Evolutionary conservation across 2,888 invertebrate genomes (phyloP).

Genomic region (Peribatodes rhomboidaria): DNA sequence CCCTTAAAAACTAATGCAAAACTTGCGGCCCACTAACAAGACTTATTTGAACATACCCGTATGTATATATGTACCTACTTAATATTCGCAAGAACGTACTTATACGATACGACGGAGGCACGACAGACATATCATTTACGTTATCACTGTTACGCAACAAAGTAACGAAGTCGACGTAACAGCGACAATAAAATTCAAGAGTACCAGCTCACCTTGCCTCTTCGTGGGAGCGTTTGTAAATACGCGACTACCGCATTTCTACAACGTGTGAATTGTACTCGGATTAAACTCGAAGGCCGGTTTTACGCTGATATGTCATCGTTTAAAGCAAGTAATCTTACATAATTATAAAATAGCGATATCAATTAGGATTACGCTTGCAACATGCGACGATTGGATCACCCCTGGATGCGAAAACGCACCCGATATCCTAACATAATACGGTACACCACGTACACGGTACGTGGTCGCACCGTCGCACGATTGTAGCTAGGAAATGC

Average conservation of each 20-base stretch:
- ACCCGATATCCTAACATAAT: too few species aligned
- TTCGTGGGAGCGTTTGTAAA: constrained; percentile 81
- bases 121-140: constrained; percentile 27
- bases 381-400: neutral
- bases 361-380: neutral
- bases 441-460: too few species aligned
- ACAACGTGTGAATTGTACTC: constrained; percentile 53
- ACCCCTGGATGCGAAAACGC: neutral
- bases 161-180: constrained; percentile 53
- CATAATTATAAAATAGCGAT: neutral
- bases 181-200: constrained; percentile 71
- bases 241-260: constrained; percentile 78
- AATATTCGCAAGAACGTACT: neutral
- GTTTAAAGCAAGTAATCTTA: neutral
- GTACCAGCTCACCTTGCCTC: constrained; percentile 78
- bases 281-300: constrained; percentile 45
- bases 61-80: neutral
- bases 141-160: constrained; percentile 57
- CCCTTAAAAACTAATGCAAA: too few species aligned
- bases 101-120: neutral
- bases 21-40: too few species aligned
- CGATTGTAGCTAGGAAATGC: too few species aligned
- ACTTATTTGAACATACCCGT: too few species aligned
- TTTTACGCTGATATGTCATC: constrained; percentile 33
- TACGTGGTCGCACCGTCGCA: too few species aligned